phyloP scores from a whole-genome alignment of 2,113 vertebrate species.

The Acrocephalus kingi region DNA sequence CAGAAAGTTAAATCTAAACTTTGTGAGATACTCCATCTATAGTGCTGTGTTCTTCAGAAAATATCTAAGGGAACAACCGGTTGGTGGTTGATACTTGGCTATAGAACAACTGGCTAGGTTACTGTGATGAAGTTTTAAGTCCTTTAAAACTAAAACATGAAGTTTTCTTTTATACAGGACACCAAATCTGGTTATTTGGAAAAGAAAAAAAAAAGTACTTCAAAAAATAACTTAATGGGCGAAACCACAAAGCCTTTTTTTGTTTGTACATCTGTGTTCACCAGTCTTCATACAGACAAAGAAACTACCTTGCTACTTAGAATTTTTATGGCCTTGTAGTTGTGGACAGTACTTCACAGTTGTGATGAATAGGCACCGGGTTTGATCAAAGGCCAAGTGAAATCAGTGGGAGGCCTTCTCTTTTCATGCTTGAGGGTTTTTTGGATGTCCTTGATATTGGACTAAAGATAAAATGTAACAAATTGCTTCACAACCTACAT shows the following conservation, averaged over 20 bases:
- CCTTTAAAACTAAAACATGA: not conserved
- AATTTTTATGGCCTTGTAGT: not conserved
- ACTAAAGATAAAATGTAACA: not conserved
- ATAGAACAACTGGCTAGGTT: not conserved
- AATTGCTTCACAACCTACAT: not conserved
- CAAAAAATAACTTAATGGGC: not conserved
- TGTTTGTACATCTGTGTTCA: not conserved
- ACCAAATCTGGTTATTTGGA: not conserved
- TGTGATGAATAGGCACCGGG: not conserved
- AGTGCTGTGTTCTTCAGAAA: not conserved
- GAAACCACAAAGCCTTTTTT: not conserved
- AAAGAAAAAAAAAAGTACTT: not conserved
- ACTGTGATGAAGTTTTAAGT: not conserved
- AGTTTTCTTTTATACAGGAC: not conserved
- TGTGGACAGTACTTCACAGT: not conserved
- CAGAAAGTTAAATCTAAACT: not conserved
- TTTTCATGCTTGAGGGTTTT: not conserved
- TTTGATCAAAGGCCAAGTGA: not conserved
- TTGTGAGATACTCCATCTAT: not conserved
- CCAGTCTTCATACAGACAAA: not conserved
- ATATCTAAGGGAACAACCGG: accelerated
- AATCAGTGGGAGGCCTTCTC: not conserved
- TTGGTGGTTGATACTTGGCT: not conserved
- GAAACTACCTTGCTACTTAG: not conserved
- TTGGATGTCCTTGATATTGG: not conserved